A percentile compares a stretch with the other conserved stretches of the same genome.
Conservation (phyloP, 2,113 vertebrate species). For the Chaenocephalus aceratus region DNA sequence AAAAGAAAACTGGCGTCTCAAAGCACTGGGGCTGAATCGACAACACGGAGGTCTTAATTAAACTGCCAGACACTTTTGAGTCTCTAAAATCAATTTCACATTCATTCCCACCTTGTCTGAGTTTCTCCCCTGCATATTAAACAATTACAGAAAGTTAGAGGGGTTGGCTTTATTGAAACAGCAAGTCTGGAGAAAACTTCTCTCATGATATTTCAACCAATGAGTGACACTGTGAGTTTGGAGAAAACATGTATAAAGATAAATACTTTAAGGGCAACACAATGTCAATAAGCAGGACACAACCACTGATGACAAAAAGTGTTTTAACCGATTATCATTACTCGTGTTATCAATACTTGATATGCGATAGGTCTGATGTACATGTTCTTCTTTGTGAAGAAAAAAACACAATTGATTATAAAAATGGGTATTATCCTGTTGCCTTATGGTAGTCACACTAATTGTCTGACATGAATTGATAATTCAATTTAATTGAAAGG, state of each 20-base stretch:
- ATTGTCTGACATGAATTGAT: no score
- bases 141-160: constrained; percentile 37
- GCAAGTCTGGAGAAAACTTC: constrained; percentile 22
- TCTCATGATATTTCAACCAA: constrained; percentile 4
- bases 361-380: background rate
- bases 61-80: constrained; percentile 49
- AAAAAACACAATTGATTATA: no score
- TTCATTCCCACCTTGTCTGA: constrained; percentile 44
- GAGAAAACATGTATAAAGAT: background rate
- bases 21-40: constrained; percentile 27
- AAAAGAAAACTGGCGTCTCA: constrained; percentile 15
- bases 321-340: background rate
- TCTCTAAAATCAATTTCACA: constrained; percentile 60
- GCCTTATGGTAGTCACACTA: no score
- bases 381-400: no score
- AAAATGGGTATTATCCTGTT: no score
- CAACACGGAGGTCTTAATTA: constrained; percentile 47
- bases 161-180: constrained; percentile 35
- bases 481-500: no score
- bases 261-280: no score
- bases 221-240: background rate
- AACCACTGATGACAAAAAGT: background rate
- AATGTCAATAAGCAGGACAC: background rate
- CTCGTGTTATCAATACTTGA: background rate
- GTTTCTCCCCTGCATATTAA: constrained; percentile 54